Evolutionary conservation across 1,140 invertebrate species (phyloP).

Genomic region (Chlorops oryzae): DNA sequence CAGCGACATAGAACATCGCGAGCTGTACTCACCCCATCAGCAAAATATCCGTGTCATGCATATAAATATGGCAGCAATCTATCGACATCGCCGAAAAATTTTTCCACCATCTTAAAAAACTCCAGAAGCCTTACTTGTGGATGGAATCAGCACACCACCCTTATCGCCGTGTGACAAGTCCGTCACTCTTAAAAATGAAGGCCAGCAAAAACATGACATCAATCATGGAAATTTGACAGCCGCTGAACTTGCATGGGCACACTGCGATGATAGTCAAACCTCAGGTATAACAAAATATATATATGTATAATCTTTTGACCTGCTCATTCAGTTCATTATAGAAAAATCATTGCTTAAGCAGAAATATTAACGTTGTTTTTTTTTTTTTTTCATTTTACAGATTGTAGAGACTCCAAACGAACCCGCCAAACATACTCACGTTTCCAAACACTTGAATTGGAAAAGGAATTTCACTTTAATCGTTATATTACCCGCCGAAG

Average conservation of each 20-base stretch:
- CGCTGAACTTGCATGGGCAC: constrained; percentile 43
- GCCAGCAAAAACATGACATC: constrained; percentile 26
- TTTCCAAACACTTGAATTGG: constrained; percentile 80
- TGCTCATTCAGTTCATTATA: not conserved
- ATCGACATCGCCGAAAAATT: not conserved
- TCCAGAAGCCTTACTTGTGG: constrained; percentile 25
- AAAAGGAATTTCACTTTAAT: constrained; percentile 89
- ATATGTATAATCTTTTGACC: not conserved
- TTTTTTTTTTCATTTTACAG: constrained; percentile 19
- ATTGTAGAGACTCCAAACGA: constrained; percentile 54
- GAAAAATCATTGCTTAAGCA: constrained; percentile 8
- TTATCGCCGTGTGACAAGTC: constrained; percentile 37
- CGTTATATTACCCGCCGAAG: constrained; percentile 78
- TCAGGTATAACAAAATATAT: constrained; percentile 27
- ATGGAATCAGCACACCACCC: constrained; percentile 43
- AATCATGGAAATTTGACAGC: constrained; percentile 45
- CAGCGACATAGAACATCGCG: constrained; percentile 38
- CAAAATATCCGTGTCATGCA: constrained; percentile 6
- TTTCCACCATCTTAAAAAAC: constrained; percentile 14
- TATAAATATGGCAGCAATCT: constrained; percentile 27
- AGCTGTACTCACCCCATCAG: constrained; percentile 37
- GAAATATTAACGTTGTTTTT: constrained; percentile 1
- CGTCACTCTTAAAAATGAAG: constrained; percentile 19
- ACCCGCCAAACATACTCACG: constrained; percentile 85
- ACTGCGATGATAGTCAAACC: constrained; percentile 38